These are phyloP conservation scores for Sinella curviseta DNA, from an alignment of 1,140 invertebrate genomes.

Conservation along the genomic window DNA sequence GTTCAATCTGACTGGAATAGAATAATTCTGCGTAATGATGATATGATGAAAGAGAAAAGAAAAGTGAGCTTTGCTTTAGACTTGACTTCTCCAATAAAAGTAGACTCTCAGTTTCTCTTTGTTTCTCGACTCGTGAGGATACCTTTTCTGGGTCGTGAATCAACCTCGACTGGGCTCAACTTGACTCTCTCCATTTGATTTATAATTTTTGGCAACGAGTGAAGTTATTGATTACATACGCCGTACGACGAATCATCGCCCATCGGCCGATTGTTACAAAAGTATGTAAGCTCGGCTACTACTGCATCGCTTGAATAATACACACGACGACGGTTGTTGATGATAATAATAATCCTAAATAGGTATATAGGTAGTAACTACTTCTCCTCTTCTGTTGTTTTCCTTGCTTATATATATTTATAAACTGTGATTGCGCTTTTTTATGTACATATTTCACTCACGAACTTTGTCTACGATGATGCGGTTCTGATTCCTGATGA, in stretches of 20 bases:
- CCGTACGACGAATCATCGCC: neutral
- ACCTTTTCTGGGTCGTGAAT: neutral
- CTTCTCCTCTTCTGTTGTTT: neutral
- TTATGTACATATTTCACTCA: neutral
- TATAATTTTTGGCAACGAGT: neutral
- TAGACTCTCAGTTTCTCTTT: neutral
- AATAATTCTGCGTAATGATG: too few species aligned
- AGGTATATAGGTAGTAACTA: neutral
- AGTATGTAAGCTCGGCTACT: too few species aligned
- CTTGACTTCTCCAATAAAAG: neutral
- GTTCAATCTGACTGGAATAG: too few species aligned
- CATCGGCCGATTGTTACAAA: too few species aligned
- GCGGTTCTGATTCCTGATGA: neutral
- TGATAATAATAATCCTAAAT: neutral
- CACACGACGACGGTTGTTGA: too few species aligned
- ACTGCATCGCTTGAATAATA: too few species aligned
- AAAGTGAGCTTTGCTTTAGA: neutral
- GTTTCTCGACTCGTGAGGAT: neutral
- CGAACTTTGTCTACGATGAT: neutral
- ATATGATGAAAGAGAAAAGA: neutral
- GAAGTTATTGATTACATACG: neutral
- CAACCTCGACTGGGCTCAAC: neutral
- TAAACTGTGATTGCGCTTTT: neutral
- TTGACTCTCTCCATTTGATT: neutral
- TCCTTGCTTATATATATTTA: neutral